Conservation (phyloP, 2,888 invertebrate species). For the Mactromeris polynyma region DNA sequence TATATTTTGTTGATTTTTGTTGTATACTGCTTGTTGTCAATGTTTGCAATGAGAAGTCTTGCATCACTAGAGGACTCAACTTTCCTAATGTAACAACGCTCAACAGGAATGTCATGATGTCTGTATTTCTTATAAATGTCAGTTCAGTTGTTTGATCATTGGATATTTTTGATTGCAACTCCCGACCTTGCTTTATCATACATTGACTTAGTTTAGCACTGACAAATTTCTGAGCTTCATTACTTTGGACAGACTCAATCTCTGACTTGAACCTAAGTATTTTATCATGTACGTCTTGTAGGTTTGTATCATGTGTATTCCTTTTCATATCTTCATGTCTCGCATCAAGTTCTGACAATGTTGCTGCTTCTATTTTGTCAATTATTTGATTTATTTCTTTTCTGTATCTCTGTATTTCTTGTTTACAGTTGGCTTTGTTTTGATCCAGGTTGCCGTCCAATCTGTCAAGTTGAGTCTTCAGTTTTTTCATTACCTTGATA, state of each 20-base stretch:
- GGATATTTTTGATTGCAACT: neutral
- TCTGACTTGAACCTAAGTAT: neutral
- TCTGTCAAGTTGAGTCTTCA: neutral
- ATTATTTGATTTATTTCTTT: neutral
- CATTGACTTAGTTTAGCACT: neutral
- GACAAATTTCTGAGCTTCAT: neutral
- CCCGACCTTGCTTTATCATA: neutral
- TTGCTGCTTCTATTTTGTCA: neutral
- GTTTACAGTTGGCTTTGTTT: neutral
- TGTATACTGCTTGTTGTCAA: neutral
- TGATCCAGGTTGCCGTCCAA: neutral
- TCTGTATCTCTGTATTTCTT: constrained; percentile 16
- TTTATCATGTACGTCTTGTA: neutral
- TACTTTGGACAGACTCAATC: neutral
- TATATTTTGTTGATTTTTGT: neutral
- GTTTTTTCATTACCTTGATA: neutral
- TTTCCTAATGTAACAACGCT: neutral
- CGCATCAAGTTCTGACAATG: neutral
- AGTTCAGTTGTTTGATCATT: neutral
- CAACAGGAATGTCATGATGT: neutral
- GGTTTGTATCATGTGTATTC: neutral
- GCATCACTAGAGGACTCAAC: neutral
- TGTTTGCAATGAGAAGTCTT: neutral
- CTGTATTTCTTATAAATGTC: neutral
- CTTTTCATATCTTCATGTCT: neutral